phyloP scores from a whole-genome alignment of 2,797 vertebrate genomes.

The Neomorphus geoffroyi region DNA sequence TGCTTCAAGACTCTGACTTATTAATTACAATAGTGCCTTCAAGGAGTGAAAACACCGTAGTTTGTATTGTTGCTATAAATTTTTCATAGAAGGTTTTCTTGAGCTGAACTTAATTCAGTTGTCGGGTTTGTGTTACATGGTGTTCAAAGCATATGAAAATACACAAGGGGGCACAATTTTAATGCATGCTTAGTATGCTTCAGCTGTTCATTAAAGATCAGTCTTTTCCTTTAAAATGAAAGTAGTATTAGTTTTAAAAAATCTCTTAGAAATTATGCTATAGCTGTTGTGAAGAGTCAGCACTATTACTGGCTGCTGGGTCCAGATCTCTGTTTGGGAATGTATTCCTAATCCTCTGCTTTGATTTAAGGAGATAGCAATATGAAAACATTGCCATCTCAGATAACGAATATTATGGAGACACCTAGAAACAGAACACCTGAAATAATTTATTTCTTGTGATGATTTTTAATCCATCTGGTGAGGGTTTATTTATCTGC shows the following conservation, averaged over 20 bases:
- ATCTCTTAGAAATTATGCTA: background rate
- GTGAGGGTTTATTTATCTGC: background rate
- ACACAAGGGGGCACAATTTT: constrained; percentile 56
- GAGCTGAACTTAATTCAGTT: background rate
- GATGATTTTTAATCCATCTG: background rate
- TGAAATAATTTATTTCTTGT: background rate
- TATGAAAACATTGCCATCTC: background rate
- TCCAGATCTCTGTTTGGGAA: background rate
- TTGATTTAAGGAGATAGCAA: background rate
- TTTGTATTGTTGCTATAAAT: constrained; percentile 5
- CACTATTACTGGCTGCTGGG: background rate
- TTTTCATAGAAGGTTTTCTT: constrained; percentile 40
- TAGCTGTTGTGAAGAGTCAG: background rate
- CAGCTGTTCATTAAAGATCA: constrained; percentile 18
- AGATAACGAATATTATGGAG: background rate
- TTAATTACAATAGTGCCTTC: constrained; percentile 28
- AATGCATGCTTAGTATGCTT: constrained; percentile 6
- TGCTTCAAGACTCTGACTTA: constrained; percentile 14
- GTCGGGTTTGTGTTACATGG: background rate
- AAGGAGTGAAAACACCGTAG: background rate
- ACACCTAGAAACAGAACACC: background rate
- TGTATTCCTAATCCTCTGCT: background rate
- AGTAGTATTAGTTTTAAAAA: background rate
- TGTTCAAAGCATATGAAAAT: constrained; percentile 39
- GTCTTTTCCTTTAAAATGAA: constrained; percentile 4